Conservation (phyloP, 2,113 vertebrate genomes). For the Illadopsis cleaveri region DNA sequence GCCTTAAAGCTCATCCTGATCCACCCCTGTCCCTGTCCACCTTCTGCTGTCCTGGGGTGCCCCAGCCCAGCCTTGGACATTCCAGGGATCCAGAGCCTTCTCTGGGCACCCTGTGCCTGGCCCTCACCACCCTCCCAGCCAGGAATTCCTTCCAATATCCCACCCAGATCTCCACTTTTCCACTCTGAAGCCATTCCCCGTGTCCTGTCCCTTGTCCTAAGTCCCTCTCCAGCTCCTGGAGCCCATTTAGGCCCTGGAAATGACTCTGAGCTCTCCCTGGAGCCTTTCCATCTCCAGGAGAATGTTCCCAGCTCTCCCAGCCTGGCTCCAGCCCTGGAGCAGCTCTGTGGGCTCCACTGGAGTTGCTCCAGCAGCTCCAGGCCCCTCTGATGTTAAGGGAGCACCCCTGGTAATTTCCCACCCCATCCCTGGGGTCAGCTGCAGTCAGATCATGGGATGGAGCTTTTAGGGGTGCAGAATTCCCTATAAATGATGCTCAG, state of each 20-base stretch:
- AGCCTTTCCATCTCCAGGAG: accelerated
- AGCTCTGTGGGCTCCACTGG: accelerated
- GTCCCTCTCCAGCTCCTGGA: not conserved
- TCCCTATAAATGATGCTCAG: accelerated
- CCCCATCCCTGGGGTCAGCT: accelerated
- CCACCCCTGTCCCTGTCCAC: too few relatives aligned
- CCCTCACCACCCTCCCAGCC: too few relatives aligned
- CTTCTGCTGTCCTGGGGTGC: too few relatives aligned
- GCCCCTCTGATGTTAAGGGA: not conserved
- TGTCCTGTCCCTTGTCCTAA: not conserved
- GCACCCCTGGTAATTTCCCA: accelerated
- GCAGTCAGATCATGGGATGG: accelerated
- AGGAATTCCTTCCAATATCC: not conserved
- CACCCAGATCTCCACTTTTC: not conserved
- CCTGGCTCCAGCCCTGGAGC: not conserved
- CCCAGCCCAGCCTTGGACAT: too few relatives aligned
- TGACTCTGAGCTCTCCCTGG: not conserved
- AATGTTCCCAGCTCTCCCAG: not conserved
- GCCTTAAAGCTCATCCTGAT: too few relatives aligned
- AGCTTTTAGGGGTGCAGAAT: not conserved
- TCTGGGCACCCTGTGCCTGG: not conserved
- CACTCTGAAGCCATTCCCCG: not conserved
- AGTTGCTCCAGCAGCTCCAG: not conserved
- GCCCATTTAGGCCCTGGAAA: not conserved
- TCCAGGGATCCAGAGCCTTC: too few relatives aligned